Percentiles rank a stretch among this genome's conserved stretches.
phyloP scores from a whole-genome alignment of 2,888 invertebrate genomes.

The Acanthoscelides obtectus region DNA sequence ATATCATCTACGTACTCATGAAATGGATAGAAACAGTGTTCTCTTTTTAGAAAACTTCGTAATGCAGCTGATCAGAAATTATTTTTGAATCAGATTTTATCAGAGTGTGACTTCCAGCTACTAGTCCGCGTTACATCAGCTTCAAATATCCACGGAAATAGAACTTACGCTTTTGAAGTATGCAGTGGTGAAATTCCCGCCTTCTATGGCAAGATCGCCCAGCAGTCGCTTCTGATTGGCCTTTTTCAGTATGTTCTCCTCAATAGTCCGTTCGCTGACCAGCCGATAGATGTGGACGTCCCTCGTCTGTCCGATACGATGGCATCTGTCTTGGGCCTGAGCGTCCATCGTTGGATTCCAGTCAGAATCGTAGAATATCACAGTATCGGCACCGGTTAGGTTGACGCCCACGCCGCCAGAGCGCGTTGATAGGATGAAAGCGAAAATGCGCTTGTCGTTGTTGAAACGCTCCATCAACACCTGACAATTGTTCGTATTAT shows the following conservation, averaged over 20 bases:
- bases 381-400: constrained; percentile 97
- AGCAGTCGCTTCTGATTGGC: constrained; percentile 95
- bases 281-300: constrained; percentile 98
- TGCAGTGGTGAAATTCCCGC: constrained; percentile 96
- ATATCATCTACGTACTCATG: too few relatives aligned
- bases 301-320: constrained; percentile 97
- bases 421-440: constrained; percentile 95
- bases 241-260: constrained; percentile 98
- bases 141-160: not conserved
- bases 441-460: constrained; percentile 89
- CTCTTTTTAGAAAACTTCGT: too few relatives aligned
- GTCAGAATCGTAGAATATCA: constrained; percentile 99
- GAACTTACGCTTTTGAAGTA: constrained; percentile 79
- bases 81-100: too few relatives aligned
- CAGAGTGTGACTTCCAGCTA: too few relatives aligned
- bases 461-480: constrained; percentile 96
- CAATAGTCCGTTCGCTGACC: constrained; percentile 94
- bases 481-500: too few relatives aligned
- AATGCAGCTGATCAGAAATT: too few relatives aligned
- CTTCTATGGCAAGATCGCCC: constrained; percentile 96
- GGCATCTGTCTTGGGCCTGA: constrained; percentile 93
- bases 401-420: constrained; percentile 98
- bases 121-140: too few relatives aligned
- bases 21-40: too few relatives aligned
- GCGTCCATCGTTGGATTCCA: constrained; percentile 99